Evolutionary conservation across 2,113 vertebrate species (phyloP), one percentile per base, ranked within the genome.

Genomic region (Thalassarche chlororhynchos): DNA sequence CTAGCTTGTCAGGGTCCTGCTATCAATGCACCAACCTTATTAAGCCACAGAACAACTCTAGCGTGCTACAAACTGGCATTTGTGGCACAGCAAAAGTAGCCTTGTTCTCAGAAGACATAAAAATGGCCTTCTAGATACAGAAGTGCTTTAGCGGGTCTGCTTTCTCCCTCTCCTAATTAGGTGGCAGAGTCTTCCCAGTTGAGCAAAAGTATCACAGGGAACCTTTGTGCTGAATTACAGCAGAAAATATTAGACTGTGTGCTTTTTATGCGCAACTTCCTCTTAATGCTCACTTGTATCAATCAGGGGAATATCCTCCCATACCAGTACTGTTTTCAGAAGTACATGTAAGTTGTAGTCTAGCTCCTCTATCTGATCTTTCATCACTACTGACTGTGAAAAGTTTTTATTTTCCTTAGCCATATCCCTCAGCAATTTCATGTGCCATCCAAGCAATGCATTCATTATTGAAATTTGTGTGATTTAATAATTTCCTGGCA

Each of bases 401-500:
- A 83, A 72, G 25, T 29, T 89, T 69, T 65, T 71, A 6, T 86
- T 90, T 89, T 65, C 40, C 52, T 60, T 75, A 84, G 51, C 65
- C 9, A 18, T 58, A 75, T 47, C 44, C 79, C 54, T 88, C 57
- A 69, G 83, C 40, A 72, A 57, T 65, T 69, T 74, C 8, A 36
- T 70, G 57, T 84, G n/a, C 72, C 44, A 84, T 66, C 89, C 68
- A 93, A 94, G n/a, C 31, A 69, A 81, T 14, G 61, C 31, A 60
- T 54, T 91, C 20, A 25, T 60, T 70, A 89, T 10, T 78, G 72
- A 84, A 88, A 74, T 75, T 42, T 84, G 60, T 49, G 60, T 89
- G 89, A 87, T 91, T 92, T 87, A 95, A 75, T 81, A 78, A 84
- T 93, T 96, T 87, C 80, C 94, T 92, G 93, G 84, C 93, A 91